Evolutionary conservation across 2,797 vertebrate genomes (phyloP), one percentile per base, ranked within the genome.

Genomic region (Coreius guichenoti): DNA sequence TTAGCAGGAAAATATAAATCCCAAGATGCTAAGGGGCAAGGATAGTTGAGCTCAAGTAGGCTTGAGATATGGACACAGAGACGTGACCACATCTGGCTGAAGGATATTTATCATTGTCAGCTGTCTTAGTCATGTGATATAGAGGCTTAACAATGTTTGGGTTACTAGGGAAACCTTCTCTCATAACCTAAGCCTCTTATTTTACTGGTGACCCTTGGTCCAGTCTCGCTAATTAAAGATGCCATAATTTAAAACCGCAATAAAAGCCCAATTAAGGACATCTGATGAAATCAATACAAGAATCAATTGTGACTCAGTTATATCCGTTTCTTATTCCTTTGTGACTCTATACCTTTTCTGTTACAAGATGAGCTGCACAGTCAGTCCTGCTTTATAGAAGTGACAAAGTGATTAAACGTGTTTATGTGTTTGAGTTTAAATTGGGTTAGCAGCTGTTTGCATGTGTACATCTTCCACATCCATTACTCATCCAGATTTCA

Each of bases 141-240:
- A 69, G 33, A 70, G 49, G 74, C 51, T 84, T 61, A 58, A 58
- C 36, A 39, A n/a, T 56, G n/a, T 84, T 77, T 84, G 26, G 17
- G 74, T 78, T 58, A 54, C 82, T 43, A 77, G 33, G 63, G 13
- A 76, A 84, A 69, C 51, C 4, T 16, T 68, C 73, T 68, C 61
- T 56, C 82, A 31, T 68, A 65, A 19, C 9, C 2, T 58, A 78
- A 69, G n/a, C 33, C n/a, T 43, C 26, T 45, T 31, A 45, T 78
- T 77, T 77, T 47, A 58, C 63, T 9, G 14, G 5, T 77, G 47
- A 78, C 74, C 45, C 17, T 31, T 84, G 75, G 49, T 78, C 13
- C 74, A n/a, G 36, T 84, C 36, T 31, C 13, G 16, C 47, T 84
- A 84, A 84, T 78, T 58, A 58, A 78, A 76, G 45, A 84, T 6